A percentile compares a stretch with the other conserved stretches of the same genome.
Evolutionary conservation across 2,113 vertebrate genomes (phyloP).

Genomic region (Tyto alba): DNA sequence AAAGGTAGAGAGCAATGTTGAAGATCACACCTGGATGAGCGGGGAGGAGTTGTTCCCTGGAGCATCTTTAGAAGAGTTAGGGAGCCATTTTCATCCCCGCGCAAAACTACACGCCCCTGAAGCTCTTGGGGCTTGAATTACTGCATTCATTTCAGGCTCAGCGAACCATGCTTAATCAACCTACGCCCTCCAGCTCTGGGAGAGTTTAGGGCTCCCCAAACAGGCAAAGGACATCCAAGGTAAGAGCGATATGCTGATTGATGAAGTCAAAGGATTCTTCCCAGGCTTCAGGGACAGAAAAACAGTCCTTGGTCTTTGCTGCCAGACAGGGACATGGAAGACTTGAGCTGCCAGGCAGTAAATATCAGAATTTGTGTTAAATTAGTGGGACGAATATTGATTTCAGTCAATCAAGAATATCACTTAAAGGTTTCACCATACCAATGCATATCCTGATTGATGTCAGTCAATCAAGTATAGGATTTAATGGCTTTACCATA

Average conservation of each 20-base stretch:
- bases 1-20: background rate
- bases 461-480: background rate
- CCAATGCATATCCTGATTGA: background rate
- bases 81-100: background rate
- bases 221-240: background rate
- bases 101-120: background rate
- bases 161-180: background rate
- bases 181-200: background rate
- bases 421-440: background rate
- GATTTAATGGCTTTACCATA: background rate
- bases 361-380: background rate
- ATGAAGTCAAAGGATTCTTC: background rate
- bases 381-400: background rate
- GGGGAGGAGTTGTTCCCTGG: background rate
- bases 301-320: background rate
- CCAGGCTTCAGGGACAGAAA: background rate
- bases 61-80: background rate
- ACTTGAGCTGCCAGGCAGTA: background rate
- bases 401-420: background rate
- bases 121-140: background rate
- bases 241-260: background rate
- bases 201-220: background rate
- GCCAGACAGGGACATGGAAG: fast-evolving
- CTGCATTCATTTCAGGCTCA: background rate
- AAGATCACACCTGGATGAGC: background rate